Conservation (phyloP, 2,113 vertebrate genomes). For the Pardalotus punctatus region DNA sequence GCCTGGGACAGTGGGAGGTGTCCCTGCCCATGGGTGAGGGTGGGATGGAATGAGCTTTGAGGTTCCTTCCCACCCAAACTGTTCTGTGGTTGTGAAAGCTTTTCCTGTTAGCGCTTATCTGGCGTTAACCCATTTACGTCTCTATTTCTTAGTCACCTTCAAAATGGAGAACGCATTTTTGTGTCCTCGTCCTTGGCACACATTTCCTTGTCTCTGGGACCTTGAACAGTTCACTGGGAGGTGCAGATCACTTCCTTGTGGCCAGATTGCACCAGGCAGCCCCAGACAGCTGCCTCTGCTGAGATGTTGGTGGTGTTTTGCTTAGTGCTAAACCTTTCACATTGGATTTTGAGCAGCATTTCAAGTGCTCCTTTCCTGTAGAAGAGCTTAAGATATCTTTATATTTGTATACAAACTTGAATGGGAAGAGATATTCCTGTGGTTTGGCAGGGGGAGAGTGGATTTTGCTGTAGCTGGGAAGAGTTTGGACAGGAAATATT, state of each 20-base stretch:
- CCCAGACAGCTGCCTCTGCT: background rate
- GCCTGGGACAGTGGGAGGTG: accelerated
- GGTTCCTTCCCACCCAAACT: background rate
- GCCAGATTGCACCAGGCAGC: background rate
- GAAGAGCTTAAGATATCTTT: background rate
- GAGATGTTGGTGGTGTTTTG: background rate
- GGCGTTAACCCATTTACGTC: background rate
- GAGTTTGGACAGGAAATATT: background rate
- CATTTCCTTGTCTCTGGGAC: background rate
- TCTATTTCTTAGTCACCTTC: background rate
- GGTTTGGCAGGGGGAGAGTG: background rate
- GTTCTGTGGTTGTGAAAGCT: background rate
- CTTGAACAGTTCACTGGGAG: background rate
- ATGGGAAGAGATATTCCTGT: background rate
- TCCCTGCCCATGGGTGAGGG: background rate
- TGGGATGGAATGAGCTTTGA: accelerated
- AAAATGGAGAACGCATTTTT: background rate
- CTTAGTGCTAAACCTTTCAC: background rate
- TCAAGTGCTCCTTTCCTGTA: background rate
- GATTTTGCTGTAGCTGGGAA: background rate
- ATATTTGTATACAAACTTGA: background rate
- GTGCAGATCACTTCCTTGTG: background rate
- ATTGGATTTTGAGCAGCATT: background rate
- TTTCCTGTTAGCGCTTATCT: background rate
- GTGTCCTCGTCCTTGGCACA: background rate